Percentiles rank a stretch among this genome's conserved stretches.
Evolutionary conservation across 2,113 vertebrate genomes (phyloP).

Genomic region (Cephalophus harveyi): DNA sequence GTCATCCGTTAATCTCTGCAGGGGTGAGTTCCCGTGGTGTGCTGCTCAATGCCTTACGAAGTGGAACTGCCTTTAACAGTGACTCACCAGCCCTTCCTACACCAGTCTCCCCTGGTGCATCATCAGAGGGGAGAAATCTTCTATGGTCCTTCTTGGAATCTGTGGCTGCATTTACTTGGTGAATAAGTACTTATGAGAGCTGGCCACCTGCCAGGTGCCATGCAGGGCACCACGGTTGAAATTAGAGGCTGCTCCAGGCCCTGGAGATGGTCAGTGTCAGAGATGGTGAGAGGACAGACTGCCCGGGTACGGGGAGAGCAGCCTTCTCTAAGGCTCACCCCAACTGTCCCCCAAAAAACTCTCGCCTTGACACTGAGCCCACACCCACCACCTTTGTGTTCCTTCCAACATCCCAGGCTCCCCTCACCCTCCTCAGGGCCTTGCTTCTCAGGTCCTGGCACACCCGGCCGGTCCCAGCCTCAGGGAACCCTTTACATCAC

Average conservation of each 20-base stretch:
- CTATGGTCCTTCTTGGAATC: not conserved
- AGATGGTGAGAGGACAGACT: not conserved
- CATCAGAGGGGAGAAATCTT: accelerated
- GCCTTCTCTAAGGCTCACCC: not conserved
- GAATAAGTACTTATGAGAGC: accelerated
- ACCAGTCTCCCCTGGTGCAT: not conserved
- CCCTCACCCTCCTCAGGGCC: too few species aligned
- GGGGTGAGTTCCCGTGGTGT: accelerated
- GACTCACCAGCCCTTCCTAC: not conserved
- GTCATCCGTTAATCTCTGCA: not conserved
- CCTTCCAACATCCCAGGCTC: not conserved
- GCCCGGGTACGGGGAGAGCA: accelerated
- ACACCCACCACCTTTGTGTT: not conserved
- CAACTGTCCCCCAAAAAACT: not conserved
- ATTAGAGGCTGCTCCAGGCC: not conserved
- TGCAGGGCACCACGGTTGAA: not conserved
- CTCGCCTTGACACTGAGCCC: not conserved
- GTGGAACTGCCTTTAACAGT: not conserved
- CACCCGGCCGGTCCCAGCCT: not conserved
- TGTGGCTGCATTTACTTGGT: not conserved
- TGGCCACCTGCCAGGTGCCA: accelerated
- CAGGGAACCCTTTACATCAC: not conserved
- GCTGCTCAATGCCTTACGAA: accelerated
- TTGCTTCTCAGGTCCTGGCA: not conserved
- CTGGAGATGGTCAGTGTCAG: not conserved